Base-by-base conservation (phyloP, 1,140 invertebrate genomes). In the Zaprionus lachaisei region DNA sequence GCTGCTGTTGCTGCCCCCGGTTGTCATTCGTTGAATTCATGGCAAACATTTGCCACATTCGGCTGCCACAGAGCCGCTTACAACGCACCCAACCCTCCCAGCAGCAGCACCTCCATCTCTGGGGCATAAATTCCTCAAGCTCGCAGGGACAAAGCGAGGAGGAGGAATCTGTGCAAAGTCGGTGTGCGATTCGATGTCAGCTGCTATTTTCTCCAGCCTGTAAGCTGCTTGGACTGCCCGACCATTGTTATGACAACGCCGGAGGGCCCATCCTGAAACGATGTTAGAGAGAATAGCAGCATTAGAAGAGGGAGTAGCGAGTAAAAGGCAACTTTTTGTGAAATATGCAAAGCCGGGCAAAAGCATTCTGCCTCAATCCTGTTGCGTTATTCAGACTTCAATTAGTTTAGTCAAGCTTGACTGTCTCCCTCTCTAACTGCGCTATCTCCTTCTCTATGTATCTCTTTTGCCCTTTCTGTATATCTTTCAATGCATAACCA, bases 41-140 rank as follows among this genome's bases (percentile, higher is more conserved):
- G 34, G 67, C 60, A 64, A 75, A 34, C 72, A 70, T 71, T 75
- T 71, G 72, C 72, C 72, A 71, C 67, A 75, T 75, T 70, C 62
- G 54, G 58, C 51, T 58, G 72, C 54, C 47, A 51, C 47, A 51
- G 17, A 51, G 47, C 47, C 17, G 47, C 47, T 22, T 51, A 51
- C 41, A 47, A 38, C 4, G n/a, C 41, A n/a, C 22, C 20, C 20
- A 7, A n/a, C n/a, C 47, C n/a, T n/a, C 17, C 44, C 7, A 5
- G 5, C 11, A 9, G 28, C 7, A 31, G 28, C 47, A 20, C 47
- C 4, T 51, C 3, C 60, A 22, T 24, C 14, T 44, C 66, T 67
- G 37, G 44, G 72, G 57, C 54, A 63, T 70, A 49, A 75, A 75
- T 70, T 70, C 72, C 60, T 57, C 14, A 17, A 38, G 51, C 41